Conservation (phyloP, 2,113 vertebrate species). For the Anguilla japonica region DNA sequence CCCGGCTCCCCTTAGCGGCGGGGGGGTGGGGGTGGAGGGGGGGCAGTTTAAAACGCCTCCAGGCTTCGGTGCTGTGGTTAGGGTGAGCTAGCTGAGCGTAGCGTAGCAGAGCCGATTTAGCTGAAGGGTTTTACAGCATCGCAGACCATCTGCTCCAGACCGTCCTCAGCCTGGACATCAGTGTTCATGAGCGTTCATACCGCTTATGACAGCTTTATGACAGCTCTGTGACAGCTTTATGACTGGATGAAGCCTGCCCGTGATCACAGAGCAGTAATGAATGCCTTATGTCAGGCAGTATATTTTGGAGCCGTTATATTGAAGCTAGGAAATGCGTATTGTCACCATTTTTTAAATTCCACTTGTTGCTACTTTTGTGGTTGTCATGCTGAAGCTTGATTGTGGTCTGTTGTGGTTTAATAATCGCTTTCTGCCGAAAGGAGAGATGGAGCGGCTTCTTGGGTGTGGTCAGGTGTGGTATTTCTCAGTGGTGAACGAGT, state of each 20-base stretch:
- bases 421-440: background rate
- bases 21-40: background rate
- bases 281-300: background rate
- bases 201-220: background rate
- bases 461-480: background rate
- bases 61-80: background rate
- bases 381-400: background rate
- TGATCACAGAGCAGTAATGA: conserved; percentile 35
- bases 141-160: background rate
- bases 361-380: background rate
- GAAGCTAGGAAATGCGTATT: background rate
- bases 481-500: background rate
- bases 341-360: background rate
- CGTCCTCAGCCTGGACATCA: background rate
- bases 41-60: background rate
- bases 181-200: background rate
- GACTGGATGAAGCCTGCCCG: conserved; percentile 16
- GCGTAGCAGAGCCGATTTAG: background rate
- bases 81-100: background rate
- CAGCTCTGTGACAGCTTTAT: background rate
- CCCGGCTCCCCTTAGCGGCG: background rate
- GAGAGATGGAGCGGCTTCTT: background rate
- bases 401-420: too few species aligned
- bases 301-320: background rate
- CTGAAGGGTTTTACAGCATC: background rate